Evolutionary conservation across 1,140 invertebrate species (phyloP), one percentile per base, ranked within the genome.

Genomic region (Pogonognathellus flavescens): DNA sequence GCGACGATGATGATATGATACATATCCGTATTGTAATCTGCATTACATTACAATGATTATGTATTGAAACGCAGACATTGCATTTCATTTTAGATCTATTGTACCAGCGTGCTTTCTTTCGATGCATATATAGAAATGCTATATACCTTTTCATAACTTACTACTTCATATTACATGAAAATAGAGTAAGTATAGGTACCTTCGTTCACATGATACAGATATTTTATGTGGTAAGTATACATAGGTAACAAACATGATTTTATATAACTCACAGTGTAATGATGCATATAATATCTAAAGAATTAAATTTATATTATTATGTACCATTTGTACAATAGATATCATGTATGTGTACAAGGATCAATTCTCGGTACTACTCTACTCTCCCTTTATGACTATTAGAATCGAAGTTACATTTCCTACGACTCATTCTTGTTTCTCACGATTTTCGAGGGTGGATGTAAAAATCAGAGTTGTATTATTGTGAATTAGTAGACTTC

Each of bases 401-500:
- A 66, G 10, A 66, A 6, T 41, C 31, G 31, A 41, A 41, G 31
- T 66, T 66, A 49, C 70, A 76, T 76, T 76, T 76, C 70, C 70
- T 50, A 49, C 25, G 31, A 76, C 70, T 50, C 70, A 76, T 50
- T 66, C 70, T 76, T 76, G 31, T 76, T 76, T 76, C 70, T 76
- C 70, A 76, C 70, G 41, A 76, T 76, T 76, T 76, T 76, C 41
- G 70, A 76, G 70, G 70, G 70, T 76, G 70, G 70, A 76, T 76
- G 22, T 50, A 76, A 50, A 76, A 50, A 76, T 76, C 41, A 76
- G 70, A 76, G 41, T 76, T 76, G 70, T 76, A 76, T 76, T 76
- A 76, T 76, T 76, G 70, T 76, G 70, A 76, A 76, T 76, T 76
- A 76, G 70, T 76, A 76, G 70, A 76, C 70, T 76, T 76, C 70